These are phyloP conservation scores for Brachionus sp. DNA, from an alignment of 1,140 invertebrate genomes.

Conservation along the genomic window DNA sequence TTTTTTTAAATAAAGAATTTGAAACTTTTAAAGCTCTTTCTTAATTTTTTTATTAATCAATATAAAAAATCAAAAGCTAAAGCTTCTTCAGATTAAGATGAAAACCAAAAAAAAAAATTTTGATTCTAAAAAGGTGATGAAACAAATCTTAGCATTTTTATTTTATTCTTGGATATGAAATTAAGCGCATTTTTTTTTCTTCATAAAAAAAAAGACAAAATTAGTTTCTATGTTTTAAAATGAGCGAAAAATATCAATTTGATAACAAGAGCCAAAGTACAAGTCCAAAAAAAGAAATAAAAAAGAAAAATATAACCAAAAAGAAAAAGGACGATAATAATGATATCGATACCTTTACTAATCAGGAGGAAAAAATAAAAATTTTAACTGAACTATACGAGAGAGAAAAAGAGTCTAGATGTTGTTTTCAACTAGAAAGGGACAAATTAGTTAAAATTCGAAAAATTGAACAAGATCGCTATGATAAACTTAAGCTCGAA, in stretches of 20 bases:
- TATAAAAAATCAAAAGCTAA: too few relatives aligned
- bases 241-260: background rate
- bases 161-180: background rate
- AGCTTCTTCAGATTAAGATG: too few relatives aligned
- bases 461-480: conserved; percentile 6
- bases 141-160: too few relatives aligned
- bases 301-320: background rate
- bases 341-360: too few relatives aligned
- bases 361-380: conserved; percentile 8
- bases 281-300: background rate
- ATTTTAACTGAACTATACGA: conserved; percentile 1
- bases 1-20: too few relatives aligned
- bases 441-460: conserved; percentile 15
- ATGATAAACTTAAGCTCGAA: background rate
- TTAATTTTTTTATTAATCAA: too few relatives aligned
- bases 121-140: too few relatives aligned
- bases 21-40: too few relatives aligned
- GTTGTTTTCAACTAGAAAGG: conserved; percentile 31
- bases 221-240: background rate
- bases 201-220: background rate
- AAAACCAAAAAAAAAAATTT: too few relatives aligned
- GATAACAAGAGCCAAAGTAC: background rate
- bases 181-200: background rate
- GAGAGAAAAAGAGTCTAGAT: background rate
- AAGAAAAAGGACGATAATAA: background rate